Evolutionary conservation across 2,888 invertebrate species (phyloP).

Genomic region (Monopis laevigella): DNA sequence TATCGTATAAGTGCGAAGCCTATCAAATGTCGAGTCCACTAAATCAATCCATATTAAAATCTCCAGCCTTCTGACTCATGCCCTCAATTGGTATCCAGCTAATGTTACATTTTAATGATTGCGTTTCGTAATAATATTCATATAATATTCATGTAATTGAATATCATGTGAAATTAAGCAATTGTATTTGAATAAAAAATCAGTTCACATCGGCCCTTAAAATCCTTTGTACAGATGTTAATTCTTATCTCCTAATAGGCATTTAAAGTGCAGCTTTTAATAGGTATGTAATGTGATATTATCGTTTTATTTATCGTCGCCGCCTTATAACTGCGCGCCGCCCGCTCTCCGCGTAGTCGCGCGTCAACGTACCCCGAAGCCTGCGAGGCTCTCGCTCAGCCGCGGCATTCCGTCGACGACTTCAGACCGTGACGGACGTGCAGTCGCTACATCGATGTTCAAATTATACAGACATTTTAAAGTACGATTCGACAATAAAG

Average conservation of each 20-base stretch:
- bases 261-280: conserved; percentile 48
- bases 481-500: conserved; percentile 50
- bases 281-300: conserved; percentile 49
- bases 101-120: no score
- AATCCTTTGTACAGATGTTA: conserved; percentile 37
- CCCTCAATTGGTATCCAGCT: no score
- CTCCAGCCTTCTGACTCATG: no score
- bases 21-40: no score
- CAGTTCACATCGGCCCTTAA: no score
- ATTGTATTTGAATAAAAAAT: no score
- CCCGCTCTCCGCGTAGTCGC: conserved; percentile 18
- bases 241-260: conserved; percentile 41
- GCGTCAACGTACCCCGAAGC: conserved; percentile 15
- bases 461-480: conserved; percentile 57
- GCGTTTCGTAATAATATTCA: no score
- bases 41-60: no score
- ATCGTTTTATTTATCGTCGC: conserved; percentile 45
- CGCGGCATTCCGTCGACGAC: not conserved
- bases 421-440: conserved; percentile 15
- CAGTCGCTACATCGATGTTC: conserved; percentile 25
- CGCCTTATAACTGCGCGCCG: conserved; percentile 44
- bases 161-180: not conserved
- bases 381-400: not conserved
- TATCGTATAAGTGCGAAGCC: no score
- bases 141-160: no score